Conservation (phyloP, 2,113 vertebrate genomes). For the Atrichornis clamosus region DNA sequence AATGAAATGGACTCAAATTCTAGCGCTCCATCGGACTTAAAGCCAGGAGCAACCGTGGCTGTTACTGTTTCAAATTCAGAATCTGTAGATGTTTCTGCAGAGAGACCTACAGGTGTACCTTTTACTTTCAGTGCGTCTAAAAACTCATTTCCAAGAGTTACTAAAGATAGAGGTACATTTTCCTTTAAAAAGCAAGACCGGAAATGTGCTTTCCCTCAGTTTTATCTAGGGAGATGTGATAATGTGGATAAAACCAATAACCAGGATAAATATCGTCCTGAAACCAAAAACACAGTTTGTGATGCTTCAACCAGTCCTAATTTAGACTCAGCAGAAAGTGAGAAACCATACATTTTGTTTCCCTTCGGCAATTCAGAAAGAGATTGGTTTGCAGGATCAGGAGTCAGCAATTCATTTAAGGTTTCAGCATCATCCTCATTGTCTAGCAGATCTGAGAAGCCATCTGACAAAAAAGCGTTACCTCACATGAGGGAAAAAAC, state of each 20-base stretch:
- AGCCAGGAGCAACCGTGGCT: background rate
- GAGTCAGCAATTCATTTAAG: background rate
- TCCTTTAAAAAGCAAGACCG: slow-evolving; percentile 18
- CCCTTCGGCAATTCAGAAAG: background rate
- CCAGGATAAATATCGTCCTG: background rate
- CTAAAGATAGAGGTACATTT: background rate
- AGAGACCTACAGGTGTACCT: background rate
- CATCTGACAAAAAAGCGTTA: background rate
- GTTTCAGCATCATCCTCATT: background rate
- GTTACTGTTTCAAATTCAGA: background rate
- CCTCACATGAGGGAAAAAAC: background rate
- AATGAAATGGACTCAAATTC: background rate
- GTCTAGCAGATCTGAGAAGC: background rate
- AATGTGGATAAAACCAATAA: background rate
- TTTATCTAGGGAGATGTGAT: slow-evolving; percentile 31
- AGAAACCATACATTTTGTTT: background rate
- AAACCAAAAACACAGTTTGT: background rate
- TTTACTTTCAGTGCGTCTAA: slow-evolving; percentile 19
- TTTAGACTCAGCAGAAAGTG: background rate
- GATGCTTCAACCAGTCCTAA: background rate
- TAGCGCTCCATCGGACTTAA: background rate
- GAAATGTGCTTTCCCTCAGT: slow-evolving; percentile 7
- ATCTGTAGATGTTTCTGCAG: background rate
- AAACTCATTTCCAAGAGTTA: background rate
- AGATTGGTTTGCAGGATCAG: background rate